These are phyloP conservation scores for Geotrupes spiniger DNA, from an alignment of 2,888 invertebrate genomes.

Conservation along the genomic window DNA sequence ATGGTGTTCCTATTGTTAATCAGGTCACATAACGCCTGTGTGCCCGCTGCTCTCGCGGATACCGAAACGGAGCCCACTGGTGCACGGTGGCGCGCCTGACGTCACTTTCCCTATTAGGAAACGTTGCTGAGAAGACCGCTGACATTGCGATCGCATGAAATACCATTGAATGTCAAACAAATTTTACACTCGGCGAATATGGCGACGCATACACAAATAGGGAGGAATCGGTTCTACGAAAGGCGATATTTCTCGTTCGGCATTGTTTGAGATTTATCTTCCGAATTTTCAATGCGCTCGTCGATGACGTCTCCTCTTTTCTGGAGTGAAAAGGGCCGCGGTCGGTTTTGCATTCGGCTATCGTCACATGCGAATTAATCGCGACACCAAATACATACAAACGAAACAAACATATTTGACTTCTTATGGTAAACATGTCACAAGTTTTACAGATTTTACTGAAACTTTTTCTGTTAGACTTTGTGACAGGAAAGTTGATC, in stretches of 20 bases:
- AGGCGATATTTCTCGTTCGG: background rate
- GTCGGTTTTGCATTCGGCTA: too few relatives aligned
- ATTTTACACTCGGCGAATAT: constrained; percentile 6
- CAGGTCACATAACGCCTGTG: constrained; percentile 25
- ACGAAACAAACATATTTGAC: too few relatives aligned
- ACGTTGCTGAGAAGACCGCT: constrained; percentile 15
- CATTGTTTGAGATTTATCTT: too few relatives aligned
- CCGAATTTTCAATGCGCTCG: too few relatives aligned
- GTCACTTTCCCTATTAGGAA: constrained; percentile 34
- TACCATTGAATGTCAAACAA: constrained; percentile 20
- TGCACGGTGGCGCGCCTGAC: constrained; percentile 30
- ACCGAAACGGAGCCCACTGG: constrained; percentile 29
- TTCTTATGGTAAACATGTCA: too few relatives aligned
- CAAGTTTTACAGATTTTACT: too few relatives aligned
- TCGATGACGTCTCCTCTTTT: too few relatives aligned
- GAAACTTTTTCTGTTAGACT: too few relatives aligned
- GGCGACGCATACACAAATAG: background rate
- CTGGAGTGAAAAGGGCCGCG: too few relatives aligned
- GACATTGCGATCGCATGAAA: constrained; percentile 21
- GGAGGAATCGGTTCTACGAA: constrained; percentile 2
- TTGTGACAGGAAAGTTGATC: too few relatives aligned
- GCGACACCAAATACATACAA: too few relatives aligned
- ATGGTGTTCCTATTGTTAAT: constrained; percentile 23
- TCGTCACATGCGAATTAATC: too few relatives aligned
- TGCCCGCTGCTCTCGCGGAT: constrained; percentile 21